phyloP scores from a whole-genome alignment of 2,797 vertebrate genomes.

The Syngnathus acus region DNA sequence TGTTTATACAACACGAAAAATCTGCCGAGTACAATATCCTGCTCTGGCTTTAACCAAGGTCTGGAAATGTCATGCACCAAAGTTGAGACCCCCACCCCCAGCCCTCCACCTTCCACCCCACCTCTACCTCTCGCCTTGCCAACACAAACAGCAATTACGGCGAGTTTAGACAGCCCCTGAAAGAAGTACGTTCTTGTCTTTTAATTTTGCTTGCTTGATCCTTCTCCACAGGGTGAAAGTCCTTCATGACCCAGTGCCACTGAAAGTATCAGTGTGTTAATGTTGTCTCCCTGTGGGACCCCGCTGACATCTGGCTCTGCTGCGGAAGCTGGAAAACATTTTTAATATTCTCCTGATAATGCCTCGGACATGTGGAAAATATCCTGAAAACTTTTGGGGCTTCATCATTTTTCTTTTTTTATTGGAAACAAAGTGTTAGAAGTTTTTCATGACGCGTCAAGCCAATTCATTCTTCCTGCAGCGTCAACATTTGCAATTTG shows the following conservation, averaged over 20 bases:
- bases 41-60: constrained; percentile 77
- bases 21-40: constrained; percentile 81
- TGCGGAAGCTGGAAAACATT: constrained; percentile 86
- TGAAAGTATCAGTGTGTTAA: constrained; percentile 72
- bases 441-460: not conserved
- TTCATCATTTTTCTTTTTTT: constrained; percentile 63
- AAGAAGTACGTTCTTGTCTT: constrained; percentile 79
- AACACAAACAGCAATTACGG: constrained; percentile 90
- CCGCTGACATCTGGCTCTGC: constrained; percentile 84
- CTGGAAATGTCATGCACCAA: constrained; percentile 78
- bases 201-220: constrained; percentile 49
- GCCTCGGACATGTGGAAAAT: constrained; percentile 88
- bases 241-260: constrained; percentile 61
- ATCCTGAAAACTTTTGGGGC: constrained; percentile 80
- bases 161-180: constrained; percentile 74
- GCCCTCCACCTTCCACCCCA: constrained; percentile 30
- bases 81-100: constrained; percentile 61
- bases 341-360: constrained; percentile 90
- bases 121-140: constrained; percentile 64
- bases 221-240: constrained; percentile 64
- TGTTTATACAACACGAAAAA: constrained; percentile 80
- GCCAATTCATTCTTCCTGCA: not conserved
- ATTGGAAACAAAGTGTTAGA: not conserved
- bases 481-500: constrained; percentile 10
- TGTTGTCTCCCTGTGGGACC: constrained; percentile 79